These are phyloP conservation scores for Orthochromis malagaraziensis DNA, from an alignment of 2,113 vertebrate genomes.

Conservation along the genomic window DNA sequence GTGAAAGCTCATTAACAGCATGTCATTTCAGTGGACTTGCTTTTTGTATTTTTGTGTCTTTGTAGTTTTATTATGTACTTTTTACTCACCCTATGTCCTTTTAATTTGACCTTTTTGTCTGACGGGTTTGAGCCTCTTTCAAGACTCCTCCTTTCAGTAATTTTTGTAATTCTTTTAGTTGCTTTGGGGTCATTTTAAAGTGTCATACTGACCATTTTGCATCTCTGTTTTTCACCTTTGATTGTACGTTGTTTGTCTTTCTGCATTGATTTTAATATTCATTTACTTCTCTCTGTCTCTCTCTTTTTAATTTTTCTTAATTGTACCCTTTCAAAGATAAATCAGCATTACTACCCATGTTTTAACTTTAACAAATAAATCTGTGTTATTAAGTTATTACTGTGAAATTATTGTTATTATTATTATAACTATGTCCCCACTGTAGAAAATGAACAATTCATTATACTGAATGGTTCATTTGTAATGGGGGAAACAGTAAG, in stretches of 20 bases:
- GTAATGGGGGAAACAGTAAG: neutral
- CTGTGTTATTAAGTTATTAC: neutral
- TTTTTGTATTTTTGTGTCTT: neutral
- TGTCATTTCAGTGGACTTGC: neutral
- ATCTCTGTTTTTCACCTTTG: neutral
- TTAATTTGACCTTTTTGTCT: neutral
- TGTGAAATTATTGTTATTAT: neutral
- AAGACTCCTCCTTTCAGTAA: neutral
- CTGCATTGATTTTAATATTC: neutral
- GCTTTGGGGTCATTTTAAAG: neutral
- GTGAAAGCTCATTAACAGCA: neutral
- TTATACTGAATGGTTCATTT: neutral
- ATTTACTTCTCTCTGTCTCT: neutral
- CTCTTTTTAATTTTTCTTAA: neutral
- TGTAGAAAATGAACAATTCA: neutral
- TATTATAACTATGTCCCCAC: neutral
- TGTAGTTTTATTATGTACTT: neutral
- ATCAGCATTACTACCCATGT: neutral
- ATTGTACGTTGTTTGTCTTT: neutral
- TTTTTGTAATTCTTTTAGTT: neutral
- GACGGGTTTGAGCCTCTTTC: neutral
- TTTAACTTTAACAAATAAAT: neutral
- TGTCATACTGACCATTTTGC: neutral
- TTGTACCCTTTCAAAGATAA: neutral
- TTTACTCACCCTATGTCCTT: neutral